Evolutionary conservation across 2,888 invertebrate genomes (phyloP).

Genomic region (Drosophila neotestacea): DNA sequence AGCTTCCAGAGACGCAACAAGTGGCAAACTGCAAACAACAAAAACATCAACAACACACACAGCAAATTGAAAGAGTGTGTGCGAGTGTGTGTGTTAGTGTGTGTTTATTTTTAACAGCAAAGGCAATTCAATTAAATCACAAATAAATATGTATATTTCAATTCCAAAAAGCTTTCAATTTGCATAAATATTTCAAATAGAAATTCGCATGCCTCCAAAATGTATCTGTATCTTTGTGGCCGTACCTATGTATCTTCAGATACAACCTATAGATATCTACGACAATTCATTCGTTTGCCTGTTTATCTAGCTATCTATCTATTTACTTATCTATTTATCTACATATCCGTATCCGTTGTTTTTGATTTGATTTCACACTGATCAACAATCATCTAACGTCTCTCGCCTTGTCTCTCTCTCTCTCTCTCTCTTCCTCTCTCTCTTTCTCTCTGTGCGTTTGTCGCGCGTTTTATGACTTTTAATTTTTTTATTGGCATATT

Average conservation of each 20-base stretch:
- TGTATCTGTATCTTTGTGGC: slow-evolving; percentile 13
- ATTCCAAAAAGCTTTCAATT: slow-evolving; percentile 71
- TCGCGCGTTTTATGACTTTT: slow-evolving; percentile 50
- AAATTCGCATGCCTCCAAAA: slow-evolving; percentile 30
- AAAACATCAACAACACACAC: slow-evolving; percentile 42
- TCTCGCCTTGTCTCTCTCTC: neutral
- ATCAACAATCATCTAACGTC: slow-evolving; percentile 2
- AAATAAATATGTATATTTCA: slow-evolving; percentile 68
- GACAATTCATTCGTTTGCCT: too few relatives aligned
- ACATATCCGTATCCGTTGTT: slow-evolving; percentile 6
- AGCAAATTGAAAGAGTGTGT: slow-evolving; percentile 3
- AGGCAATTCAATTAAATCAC: slow-evolving; percentile 78
- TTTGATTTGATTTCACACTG: slow-evolving; percentile 20
- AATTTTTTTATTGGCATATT: slow-evolving; percentile 55
- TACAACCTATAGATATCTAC: neutral
- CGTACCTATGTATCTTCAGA: slow-evolving; percentile 6
- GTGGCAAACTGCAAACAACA: slow-evolving; percentile 45
- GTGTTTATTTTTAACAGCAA: slow-evolving; percentile 72
- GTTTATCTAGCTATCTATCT: slow-evolving; percentile 3
- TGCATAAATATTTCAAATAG: slow-evolving; percentile 33
- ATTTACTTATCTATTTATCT: neutral
- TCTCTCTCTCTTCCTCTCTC: neutral
- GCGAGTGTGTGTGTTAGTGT: slow-evolving; percentile 24
- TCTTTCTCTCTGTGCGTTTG: slow-evolving; percentile 4
- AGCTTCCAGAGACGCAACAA: slow-evolving; percentile 67